phyloP scores from a whole-genome alignment of 2,888 invertebrate species.

The Eristalis intricaria region DNA sequence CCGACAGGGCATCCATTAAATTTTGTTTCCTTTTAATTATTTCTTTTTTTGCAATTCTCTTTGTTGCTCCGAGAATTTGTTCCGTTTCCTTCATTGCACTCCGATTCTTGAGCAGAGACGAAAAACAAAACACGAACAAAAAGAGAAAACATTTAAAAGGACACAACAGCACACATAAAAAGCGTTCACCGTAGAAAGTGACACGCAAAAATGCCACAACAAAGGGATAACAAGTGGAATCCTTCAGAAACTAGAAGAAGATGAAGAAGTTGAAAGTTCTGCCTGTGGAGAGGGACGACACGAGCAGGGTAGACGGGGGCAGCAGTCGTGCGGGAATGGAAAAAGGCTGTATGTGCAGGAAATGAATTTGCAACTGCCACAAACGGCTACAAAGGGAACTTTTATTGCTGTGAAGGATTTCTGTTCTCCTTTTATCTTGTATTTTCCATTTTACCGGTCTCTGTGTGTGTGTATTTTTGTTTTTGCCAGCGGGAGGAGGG shows the following conservation, averaged over 20 bases:
- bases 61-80: conserved; percentile 32
- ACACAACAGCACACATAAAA: conserved; percentile 33
- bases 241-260: conserved; percentile 67
- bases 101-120: conserved; percentile 23
- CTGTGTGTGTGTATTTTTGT: conserved; percentile 3
- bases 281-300: not conserved
- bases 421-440: conserved; percentile 13
- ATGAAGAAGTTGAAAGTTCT: conserved; percentile 29
- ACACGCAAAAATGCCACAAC: conserved; percentile 71
- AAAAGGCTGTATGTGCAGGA: conserved; percentile 64
- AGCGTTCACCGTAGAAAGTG: conserved; percentile 51
- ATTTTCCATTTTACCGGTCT: conserved; percentile 26
- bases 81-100: conserved; percentile 69
- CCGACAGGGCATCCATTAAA: conserved; percentile 56
- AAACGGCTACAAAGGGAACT: conserved; percentile 67
- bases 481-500: not conserved
- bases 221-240: conserved; percentile 72
- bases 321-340: not conserved
- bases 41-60: conserved; percentile 22
- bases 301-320: not conserved
- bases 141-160: conserved; percentile 33
- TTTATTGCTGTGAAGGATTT: conserved; percentile 63
- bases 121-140: not conserved
- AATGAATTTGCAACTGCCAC: conserved; percentile 71
- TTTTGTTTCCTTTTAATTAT: conserved; percentile 68